Evolutionary conservation across 2,888 invertebrate genomes (phyloP).

Genomic region (Polia nebulosa): DNA sequence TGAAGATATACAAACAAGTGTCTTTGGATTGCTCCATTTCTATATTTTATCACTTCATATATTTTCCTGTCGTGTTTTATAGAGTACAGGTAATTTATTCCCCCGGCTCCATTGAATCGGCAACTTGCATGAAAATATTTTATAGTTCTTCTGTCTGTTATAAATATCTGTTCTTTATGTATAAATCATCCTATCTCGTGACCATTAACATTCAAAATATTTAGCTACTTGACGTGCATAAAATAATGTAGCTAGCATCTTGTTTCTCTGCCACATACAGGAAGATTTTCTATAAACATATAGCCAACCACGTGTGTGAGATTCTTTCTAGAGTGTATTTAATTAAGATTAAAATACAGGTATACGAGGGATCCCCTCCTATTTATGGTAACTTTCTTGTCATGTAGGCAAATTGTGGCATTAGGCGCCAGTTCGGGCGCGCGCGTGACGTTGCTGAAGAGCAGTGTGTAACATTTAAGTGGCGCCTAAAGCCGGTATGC

Average conservation of each 20-base stretch:
- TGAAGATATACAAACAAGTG: conserved; percentile 55
- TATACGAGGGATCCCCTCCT: conserved; percentile 70
- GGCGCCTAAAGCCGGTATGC: conserved; percentile 69
- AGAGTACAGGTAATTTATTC: conserved; percentile 52
- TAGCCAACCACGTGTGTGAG: conserved; percentile 33
- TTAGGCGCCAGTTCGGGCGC: conserved; percentile 55
- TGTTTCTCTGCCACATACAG: conserved; percentile 49
- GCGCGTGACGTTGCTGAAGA: conserved; percentile 58
- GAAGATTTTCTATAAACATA: conserved; percentile 56
- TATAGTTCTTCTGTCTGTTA: conserved; percentile 31
- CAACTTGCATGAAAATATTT: conserved; percentile 42
- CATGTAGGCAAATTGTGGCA: conserved; percentile 67
- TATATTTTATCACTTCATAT: conserved; percentile 66
- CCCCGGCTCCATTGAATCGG: conserved; percentile 38
- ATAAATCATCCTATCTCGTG: conserved; percentile 25
- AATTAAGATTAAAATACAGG: conserved; percentile 54
- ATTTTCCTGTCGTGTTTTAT: conserved; percentile 56
- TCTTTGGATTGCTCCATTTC: conserved; percentile 59
- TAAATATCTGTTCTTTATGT: conserved; percentile 27
- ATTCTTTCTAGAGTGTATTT: conserved; percentile 54
- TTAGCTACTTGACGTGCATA: conserved; percentile 16
- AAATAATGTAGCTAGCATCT: conserved; percentile 29
- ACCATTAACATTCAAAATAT: conserved; percentile 26
- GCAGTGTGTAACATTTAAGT: conserved; percentile 67
- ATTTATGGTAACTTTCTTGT: conserved; percentile 70